phyloP scores from a whole-genome alignment of 2,797 vertebrate species.

The Catostomus latipinnis region DNA sequence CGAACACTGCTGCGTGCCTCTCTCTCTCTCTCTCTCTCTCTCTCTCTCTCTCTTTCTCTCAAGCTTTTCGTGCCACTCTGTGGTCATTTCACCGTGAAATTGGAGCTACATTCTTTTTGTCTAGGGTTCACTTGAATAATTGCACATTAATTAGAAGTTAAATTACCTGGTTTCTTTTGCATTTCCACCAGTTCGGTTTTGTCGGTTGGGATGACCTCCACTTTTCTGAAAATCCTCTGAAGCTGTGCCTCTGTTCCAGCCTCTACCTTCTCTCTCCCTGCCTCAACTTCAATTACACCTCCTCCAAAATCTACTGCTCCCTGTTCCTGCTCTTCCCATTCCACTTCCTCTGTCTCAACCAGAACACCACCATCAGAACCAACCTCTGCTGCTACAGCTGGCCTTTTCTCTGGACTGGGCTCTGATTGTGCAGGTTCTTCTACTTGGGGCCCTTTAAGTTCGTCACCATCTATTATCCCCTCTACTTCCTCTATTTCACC shows the following conservation, averaged over 20 bases:
- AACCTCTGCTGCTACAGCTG: conserved; percentile 14
- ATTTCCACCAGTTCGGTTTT: conserved; percentile 44
- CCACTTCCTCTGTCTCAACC: conserved; percentile 46
- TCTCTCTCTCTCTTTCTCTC: no score
- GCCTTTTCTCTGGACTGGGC: conserved; percentile 26
- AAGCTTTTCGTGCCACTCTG: conserved; percentile 5
- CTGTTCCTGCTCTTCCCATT: conserved; percentile 34
- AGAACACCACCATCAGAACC: conserved; percentile 6
- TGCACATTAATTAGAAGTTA: conserved; percentile 2
- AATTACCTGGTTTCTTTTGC: conserved; percentile 45
- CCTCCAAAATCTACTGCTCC: conserved; percentile 48
- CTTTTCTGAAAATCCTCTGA: conserved; percentile 41
- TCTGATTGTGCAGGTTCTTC: conserved; percentile 35
- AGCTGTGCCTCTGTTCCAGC: conserved; percentile 37
- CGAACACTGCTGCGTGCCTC: no score
- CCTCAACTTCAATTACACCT: conserved; percentile 27
- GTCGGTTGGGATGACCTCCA: conserved; percentile 51
- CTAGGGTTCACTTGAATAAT: conserved; percentile 1
- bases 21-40: no score
- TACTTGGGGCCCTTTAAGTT: conserved; percentile 34
- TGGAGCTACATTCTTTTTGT: not conserved
- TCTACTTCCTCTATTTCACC: conserved; percentile 48
- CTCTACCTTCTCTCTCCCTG: conserved; percentile 38
- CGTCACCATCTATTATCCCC: conserved; percentile 42
- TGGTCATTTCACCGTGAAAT: not conserved